Conservation (phyloP, 2,888 invertebrate species). For the Agrypnus murinus region DNA sequence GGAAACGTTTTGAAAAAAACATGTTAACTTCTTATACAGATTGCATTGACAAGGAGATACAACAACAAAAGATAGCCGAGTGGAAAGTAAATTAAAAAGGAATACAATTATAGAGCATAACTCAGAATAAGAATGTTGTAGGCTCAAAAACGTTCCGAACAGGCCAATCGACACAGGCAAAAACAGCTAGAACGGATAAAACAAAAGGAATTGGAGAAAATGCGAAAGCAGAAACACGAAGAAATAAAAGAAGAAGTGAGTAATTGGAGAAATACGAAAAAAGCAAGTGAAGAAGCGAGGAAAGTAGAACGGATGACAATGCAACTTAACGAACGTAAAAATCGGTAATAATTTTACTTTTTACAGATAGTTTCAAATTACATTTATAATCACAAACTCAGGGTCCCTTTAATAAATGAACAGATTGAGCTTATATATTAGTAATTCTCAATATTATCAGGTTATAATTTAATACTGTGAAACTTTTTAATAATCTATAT, state of each 20-base stretch:
- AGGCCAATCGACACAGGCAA: not conserved
- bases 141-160: constrained; percentile 20
- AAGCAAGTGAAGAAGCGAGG: constrained; percentile 47
- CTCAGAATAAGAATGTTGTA: constrained; percentile 11
- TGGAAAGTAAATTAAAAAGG: constrained; percentile 59
- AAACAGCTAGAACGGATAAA: constrained; percentile 61
- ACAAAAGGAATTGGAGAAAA: constrained; percentile 61
- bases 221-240: constrained; percentile 58
- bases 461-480: too few relatives aligned
- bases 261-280: constrained; percentile 59
- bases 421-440: too few relatives aligned
- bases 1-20: not conserved
- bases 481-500: too few relatives aligned
- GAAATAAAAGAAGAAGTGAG: constrained; percentile 59
- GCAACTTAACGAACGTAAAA: constrained; percentile 52
- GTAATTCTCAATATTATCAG: constrained; percentile 38
- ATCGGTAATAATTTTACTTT: constrained; percentile 29
- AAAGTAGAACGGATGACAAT: constrained; percentile 54
- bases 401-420: too few relatives aligned
- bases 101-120: not conserved
- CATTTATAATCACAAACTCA: not conserved
- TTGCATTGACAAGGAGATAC: constrained; percentile 39
- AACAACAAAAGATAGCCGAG: constrained; percentile 57
- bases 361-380: not conserved
- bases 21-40: not conserved